Evolutionary conservation across 2,888 invertebrate genomes (phyloP), one percentile per base, ranked within the genome.

Genomic region (Neria commutata): DNA sequence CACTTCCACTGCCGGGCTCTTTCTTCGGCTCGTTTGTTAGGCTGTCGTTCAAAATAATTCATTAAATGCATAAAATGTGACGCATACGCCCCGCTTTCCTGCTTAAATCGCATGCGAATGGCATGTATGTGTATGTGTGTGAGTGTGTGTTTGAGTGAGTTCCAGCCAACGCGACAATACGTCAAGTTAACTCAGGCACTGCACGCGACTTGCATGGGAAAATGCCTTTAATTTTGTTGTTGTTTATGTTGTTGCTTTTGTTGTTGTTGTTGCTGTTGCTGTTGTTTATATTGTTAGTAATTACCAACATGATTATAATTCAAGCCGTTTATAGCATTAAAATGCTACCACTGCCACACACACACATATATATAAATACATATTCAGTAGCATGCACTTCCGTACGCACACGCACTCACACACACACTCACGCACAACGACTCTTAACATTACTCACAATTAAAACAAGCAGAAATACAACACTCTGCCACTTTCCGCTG

Each of bases 61-160:
- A 33, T 33, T 33, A 58, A 63, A 59, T 62, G 62, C 64, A 66
- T 67, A 61, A 64, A 60, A 64, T 65, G 63, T 59, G 61, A 65
- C 65, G 64, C 65, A 67, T 66, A 67, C 65, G 67, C 63, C 65
- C 54, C 47, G 60, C 47, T 57, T 56, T 16, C 50, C 50, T 56
- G 23, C 33, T 37, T 29, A 40, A 54, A 46, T 37, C 29, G 52
- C 16, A 45, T 16, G 46, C 49, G 29, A 48, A 34, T 19, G 23
- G 46, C n/a, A 23, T n/a, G 19, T 40, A 17, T 17, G 19, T 17
- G 40, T 40, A 40, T 17, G 16, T n/a, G 19, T 19, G 21, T 21
- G 17, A 19, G 24, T 16, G 21, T 26, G 33, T 49, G 33, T 21
- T 24, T 6, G 21, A 37, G 37, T 50, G 37, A 17, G 4, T 19